Conservation (phyloP, 2,888 invertebrate species). For the Rhogogaster chlorosoma region DNA sequence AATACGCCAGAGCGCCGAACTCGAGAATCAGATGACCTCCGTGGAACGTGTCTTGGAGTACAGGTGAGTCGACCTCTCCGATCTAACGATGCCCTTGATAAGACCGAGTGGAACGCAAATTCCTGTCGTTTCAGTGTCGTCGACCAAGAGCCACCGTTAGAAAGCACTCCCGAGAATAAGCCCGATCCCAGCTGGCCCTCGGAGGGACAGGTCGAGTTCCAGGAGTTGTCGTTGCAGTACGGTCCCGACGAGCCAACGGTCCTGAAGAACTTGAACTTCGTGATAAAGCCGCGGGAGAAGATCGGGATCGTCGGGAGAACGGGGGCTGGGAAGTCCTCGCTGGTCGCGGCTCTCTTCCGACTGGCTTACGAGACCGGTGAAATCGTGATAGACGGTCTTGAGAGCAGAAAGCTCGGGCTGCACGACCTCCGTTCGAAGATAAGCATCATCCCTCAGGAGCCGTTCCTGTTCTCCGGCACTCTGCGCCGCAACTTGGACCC, state of each 20-base stretch:
- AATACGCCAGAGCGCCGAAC: conserved; percentile 94
- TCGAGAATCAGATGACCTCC: conserved; percentile 93
- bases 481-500: conserved; percentile 95
- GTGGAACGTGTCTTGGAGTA: conserved; percentile 90
- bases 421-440: conserved; percentile 80
- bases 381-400: conserved; percentile 79
- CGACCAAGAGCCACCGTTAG: conserved; percentile 84
- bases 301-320: conserved; percentile 86
- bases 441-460: conserved; percentile 88
- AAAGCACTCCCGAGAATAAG: conserved; percentile 82
- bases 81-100: too few species aligned
- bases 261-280: conserved; percentile 85
- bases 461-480: conserved; percentile 92
- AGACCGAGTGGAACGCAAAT: not conserved
- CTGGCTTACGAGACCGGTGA: conserved; percentile 78
- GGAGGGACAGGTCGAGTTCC: conserved; percentile 85
- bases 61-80: conserved; percentile 62
- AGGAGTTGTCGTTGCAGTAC: conserved; percentile 86
- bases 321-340: conserved; percentile 86
- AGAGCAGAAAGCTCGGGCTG: conserved; percentile 78
- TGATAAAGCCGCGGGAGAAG: conserved; percentile 84
- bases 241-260: conserved; percentile 86
- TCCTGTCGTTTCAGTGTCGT: conserved; percentile 77
- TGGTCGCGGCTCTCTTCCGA: conserved; percentile 86
- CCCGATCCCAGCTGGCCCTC: conserved; percentile 87